These are phyloP conservation scores for Dermolepida albohirtum DNA, from an alignment of 2,888 invertebrate species.

Conservation along the genomic window DNA sequence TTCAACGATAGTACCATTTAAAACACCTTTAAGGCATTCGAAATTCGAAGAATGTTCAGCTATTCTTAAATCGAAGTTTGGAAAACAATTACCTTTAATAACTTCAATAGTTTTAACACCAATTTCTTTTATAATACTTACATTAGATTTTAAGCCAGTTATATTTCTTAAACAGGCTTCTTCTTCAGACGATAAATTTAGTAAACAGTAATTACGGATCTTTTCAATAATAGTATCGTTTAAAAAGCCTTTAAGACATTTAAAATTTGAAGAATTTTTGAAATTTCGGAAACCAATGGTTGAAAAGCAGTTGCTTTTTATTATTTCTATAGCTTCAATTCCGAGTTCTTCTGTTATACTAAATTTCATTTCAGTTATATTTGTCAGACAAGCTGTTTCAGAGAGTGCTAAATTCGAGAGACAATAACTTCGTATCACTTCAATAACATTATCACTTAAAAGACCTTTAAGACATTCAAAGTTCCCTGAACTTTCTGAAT, in stretches of 20 bases:
- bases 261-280: neutral
- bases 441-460: neutral
- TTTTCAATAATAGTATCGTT: neutral
- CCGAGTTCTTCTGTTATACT: neutral
- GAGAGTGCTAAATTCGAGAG: neutral
- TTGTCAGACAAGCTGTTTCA: constrained; percentile 1
- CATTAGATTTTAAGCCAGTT: neutral
- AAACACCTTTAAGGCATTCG: constrained; percentile 2
- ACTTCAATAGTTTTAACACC: neutral
- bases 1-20: neutral
- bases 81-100: constrained; percentile 6
- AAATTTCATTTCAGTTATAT: neutral
- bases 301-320: constrained; percentile 1
- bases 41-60: neutral
- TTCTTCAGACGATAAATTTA: neutral
- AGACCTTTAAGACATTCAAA: neutral
- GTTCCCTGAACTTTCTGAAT: neutral
- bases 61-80: neutral
- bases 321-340: neutral
- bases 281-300: neutral
- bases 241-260: neutral
- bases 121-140: neutral
- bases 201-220: constrained; percentile 4
- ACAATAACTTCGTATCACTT: constrained; percentile 6
- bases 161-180: constrained; percentile 6